Conservation (phyloP, 2,888 invertebrate species). For the Aporophyla lueneburgensis region DNA sequence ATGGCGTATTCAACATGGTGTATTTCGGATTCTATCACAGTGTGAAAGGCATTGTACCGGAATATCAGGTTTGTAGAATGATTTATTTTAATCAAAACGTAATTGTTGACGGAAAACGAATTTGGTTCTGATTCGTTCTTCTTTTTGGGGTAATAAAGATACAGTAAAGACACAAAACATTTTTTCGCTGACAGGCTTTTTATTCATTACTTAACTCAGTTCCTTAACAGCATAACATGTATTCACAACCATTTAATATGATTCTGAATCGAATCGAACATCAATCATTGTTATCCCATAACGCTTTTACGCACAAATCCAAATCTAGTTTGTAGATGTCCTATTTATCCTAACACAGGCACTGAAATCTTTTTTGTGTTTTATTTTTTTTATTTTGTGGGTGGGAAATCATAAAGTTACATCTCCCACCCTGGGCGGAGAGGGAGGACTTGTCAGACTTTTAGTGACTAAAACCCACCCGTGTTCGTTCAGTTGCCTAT, state of each 20-base stretch:
- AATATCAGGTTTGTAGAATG: slow-evolving; percentile 89
- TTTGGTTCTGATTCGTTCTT: not conserved
- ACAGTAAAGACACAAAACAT: no score
- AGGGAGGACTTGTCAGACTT: no score
- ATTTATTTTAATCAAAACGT: not conserved
- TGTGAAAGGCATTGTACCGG: slow-evolving; percentile 94
- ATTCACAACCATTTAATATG: not conserved
- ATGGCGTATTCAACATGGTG: slow-evolving; percentile 97
- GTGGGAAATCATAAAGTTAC: no score
- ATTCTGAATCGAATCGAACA: not conserved
- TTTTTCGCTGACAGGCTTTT: not conserved
- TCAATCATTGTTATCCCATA: not conserved
- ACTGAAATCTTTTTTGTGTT: no score
- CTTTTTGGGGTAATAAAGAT: not conserved
- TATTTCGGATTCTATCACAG: slow-evolving; percentile 99
- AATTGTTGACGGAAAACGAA: not conserved
- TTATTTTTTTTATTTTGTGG: no score
- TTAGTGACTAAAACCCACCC: no score
- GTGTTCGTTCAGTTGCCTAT: no score
- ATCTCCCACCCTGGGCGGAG: no score
- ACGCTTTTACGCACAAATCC: no score
- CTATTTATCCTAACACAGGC: no score
- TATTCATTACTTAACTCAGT: not conserved
- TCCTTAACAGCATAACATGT: not conserved
- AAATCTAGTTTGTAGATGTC: no score